Conservation (phyloP, 2,113 vertebrate genomes). For the Embiotoca jacksoni region DNA sequence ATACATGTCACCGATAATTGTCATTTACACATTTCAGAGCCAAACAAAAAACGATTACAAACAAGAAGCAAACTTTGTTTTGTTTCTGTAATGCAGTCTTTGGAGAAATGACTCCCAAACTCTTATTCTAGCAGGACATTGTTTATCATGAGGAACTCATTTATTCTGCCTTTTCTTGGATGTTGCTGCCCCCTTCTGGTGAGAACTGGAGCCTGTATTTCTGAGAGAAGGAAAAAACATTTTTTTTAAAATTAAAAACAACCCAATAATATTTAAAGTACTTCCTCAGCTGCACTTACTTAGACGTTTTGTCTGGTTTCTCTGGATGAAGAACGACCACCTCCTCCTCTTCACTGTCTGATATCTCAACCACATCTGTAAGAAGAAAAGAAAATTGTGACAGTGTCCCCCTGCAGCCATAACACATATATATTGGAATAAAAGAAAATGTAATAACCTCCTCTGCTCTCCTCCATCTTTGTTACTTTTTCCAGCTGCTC, state of each 20-base stretch:
- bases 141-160: constrained; percentile 9
- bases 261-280: neutral
- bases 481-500: constrained; percentile 62
- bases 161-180: constrained; percentile 65
- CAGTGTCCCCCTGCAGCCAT: neutral
- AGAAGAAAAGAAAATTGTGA: constrained; percentile 1
- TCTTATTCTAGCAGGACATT: neutral
- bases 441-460: constrained; percentile 14
- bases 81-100: no score
- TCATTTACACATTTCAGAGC: neutral
- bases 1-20: neutral
- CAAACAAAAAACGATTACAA: no score
- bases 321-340: constrained; percentile 91
- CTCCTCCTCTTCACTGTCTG: constrained; percentile 97
- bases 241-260: neutral
- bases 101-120: no score
- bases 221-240: constrained; percentile 17
- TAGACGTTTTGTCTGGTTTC: constrained; percentile 67
- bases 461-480: constrained; percentile 29
- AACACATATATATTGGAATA: neutral
- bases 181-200: constrained; percentile 62
- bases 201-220: constrained; percentile 26
- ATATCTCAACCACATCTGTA: constrained; percentile 89
- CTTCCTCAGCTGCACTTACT: constrained; percentile 73
- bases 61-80: no score